phyloP scores from a whole-genome alignment of 2,888 invertebrate genomes.

The Coelogynopora nodosa region DNA sequence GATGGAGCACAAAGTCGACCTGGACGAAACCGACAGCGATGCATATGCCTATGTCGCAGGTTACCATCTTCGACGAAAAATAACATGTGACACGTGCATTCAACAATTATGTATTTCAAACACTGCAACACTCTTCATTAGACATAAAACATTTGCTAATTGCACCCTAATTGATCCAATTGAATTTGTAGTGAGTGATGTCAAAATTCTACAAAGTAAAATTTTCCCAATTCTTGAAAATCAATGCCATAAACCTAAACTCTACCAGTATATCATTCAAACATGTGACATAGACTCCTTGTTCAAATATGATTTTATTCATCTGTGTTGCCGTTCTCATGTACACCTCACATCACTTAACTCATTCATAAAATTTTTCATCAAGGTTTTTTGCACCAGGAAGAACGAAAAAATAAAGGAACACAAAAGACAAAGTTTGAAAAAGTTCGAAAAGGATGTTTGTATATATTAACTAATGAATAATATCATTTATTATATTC shows the following conservation, averaged over 20 bases:
- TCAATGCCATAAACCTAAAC: neutral
- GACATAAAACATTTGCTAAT: conserved; percentile 3
- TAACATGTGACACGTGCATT: neutral
- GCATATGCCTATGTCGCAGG: conserved; percentile 5
- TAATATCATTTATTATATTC: too few relatives aligned
- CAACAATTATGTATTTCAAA: neutral
- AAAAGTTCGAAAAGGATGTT: conserved; percentile 13
- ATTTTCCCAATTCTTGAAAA: neutral
- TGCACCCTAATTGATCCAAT: neutral
- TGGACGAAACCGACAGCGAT: conserved; percentile 3
- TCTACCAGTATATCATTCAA: neutral
- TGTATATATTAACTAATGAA: too few relatives aligned
- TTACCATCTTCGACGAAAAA: neutral
- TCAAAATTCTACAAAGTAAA: neutral
- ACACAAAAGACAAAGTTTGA: conserved; percentile 3
- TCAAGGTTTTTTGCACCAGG: conserved; percentile 11
- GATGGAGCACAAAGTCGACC: neutral
- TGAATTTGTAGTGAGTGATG: neutral
- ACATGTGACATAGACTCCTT: neutral
- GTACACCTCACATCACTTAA: neutral
- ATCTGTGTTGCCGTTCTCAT: neutral
- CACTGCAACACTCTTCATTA: neutral
- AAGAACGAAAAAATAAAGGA: neutral
- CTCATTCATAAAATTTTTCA: conserved; percentile 1
- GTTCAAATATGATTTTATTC: neutral